Percentiles rank a stretch among this genome's conserved stretches.
These are phyloP conservation scores for Tiliacea citrago DNA, from an alignment of 2,888 invertebrate species.

Conservation along the genomic window DNA sequence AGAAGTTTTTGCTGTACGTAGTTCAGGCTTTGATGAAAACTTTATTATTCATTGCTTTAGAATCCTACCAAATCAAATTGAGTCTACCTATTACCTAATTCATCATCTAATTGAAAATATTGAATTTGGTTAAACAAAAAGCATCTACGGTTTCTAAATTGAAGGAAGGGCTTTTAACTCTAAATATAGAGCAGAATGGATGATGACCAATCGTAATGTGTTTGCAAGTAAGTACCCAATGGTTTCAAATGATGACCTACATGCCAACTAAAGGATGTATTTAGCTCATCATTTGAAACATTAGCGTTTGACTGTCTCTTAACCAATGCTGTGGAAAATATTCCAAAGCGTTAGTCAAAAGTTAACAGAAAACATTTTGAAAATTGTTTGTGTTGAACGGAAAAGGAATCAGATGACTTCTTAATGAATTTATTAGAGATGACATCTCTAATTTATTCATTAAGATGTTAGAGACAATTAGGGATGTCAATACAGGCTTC, in stretches of 20 bases:
- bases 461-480: background rate
- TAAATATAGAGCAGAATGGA: background rate
- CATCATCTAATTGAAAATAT: background rate
- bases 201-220: background rate
- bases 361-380: background rate
- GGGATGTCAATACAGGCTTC: conserved; percentile 21
- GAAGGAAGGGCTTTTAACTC: background rate
- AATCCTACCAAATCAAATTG: background rate
- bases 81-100: background rate
- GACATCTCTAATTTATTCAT: too few relatives aligned
- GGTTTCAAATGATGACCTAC: background rate
- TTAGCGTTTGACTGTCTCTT: background rate
- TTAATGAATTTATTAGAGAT: too few relatives aligned
- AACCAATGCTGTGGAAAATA: background rate
- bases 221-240: background rate
- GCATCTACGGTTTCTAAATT: background rate
- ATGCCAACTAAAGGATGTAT: background rate
- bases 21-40: background rate
- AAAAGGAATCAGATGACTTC: conserved; percentile 27
- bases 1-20: too few relatives aligned
- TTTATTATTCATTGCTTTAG: background rate
- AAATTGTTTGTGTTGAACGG: conserved; percentile 15
- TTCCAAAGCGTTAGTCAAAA: background rate
- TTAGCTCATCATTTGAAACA: background rate
- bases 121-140: background rate